A percentile compares a stretch with the other conserved stretches of the same genome.
These are phyloP conservation scores for Sula dactylatra DNA, from an alignment of 2,113 vertebrate genomes.

Conservation along the genomic window DNA sequence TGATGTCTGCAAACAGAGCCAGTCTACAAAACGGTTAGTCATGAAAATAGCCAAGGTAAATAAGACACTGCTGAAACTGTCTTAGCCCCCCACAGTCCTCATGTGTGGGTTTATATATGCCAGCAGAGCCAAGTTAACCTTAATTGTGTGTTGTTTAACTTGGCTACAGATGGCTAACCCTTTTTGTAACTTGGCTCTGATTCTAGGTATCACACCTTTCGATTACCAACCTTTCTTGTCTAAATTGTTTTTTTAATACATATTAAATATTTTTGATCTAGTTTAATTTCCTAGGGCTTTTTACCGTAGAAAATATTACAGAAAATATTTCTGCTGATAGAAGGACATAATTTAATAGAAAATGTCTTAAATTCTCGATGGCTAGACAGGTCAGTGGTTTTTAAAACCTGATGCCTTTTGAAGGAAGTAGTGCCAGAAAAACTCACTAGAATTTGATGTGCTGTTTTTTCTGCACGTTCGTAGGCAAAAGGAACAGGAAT, in stretches of 20 bases:
- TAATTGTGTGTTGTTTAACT: constrained; percentile 38
- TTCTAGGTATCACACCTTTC: constrained; percentile 22
- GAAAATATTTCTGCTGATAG: constrained; percentile 25
- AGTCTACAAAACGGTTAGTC: neutral
- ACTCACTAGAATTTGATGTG: neutral
- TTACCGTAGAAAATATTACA: constrained; percentile 22
- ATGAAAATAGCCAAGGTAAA: constrained; percentile 53
- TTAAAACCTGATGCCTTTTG: neutral
- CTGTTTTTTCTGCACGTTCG: neutral
- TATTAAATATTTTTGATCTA: constrained; percentile 35
- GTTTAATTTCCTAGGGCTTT: constrained; percentile 37
- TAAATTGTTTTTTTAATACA: constrained; percentile 19
- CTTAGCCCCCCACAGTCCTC: neutral
- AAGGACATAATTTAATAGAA: neutral
- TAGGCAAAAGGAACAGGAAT: neutral
- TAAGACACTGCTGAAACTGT: constrained; percentile 1
- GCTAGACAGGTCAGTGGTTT: neutral
- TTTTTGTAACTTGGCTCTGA: constrained; percentile 13
- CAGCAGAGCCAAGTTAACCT: constrained; percentile 10
- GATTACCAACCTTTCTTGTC: constrained; percentile 41
- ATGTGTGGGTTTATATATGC: neutral
- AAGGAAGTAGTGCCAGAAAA: neutral
- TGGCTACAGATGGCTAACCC: neutral
- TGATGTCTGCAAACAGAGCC: constrained; percentile 48
- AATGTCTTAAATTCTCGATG: neutral